Base-by-base conservation (phyloP, 1,140 invertebrate genomes). In the Oryctes rhinoceros region DNA sequence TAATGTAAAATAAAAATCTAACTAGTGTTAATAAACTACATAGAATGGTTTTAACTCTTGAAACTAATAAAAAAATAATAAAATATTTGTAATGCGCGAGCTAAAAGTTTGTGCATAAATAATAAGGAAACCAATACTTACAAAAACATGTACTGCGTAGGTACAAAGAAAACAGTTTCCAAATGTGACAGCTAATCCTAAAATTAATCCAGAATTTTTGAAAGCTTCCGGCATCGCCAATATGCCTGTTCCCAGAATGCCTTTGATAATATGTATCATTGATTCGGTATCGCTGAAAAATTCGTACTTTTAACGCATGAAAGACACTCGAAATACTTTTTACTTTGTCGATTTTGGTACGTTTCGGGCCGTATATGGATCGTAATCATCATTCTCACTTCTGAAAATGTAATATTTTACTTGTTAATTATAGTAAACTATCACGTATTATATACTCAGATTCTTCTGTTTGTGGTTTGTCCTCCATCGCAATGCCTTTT, bases 221-320 rank as follows among this genome's bases (percentile, higher is more conserved):
- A 94, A 91, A 11, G 92, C 92, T 81, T 90, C 88, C 20, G 93
- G 92, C 91, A 94, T 93, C 9, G 93, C 93, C 79, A 94, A 85
- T 78, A 94, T 91, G 11, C 93, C 93, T 0, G 92, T 93, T 4
- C 93, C 93, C 78, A 94, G 88, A 81, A 92, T 93, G 49, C 90
- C 91, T 85, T 92, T 92, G 48, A 92, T 82, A 6, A 93, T 83
- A 84, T 92, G 91, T 48, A 92, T 88, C 65, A 92, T 87, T 0
- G 91, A 92, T 80, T 91, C 90, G 13, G 18, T 53, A 37, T 78
- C 49, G 37, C 75, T 76, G 7, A 76, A 76, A 76, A 76, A 47
- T 15, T 44, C 9, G 4, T 71, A 15, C 9, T 71, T 24, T 30
- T 71, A 20, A 11, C 1, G 10, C n/a, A 2, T 20, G 7, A 24